These are phyloP conservation scores for Omphaloscelis lunosa DNA, from an alignment of 2,888 invertebrate genomes.

Conservation along the genomic window DNA sequence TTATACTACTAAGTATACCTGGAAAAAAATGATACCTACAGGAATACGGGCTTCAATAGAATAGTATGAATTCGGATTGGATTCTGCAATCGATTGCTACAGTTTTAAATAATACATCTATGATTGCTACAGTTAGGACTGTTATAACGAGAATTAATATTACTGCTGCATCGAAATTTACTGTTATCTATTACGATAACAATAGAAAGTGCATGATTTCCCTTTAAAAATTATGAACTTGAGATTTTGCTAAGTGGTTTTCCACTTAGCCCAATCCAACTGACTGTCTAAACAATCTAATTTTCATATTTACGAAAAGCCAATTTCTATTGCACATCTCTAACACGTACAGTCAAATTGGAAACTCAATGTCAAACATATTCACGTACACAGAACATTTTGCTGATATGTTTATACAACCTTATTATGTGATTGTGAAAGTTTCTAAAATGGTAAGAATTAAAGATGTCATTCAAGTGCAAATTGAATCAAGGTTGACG, in stretches of 20 bases:
- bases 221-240: neutral
- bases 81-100: no score
- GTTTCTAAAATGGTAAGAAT: slow-evolving; percentile 43
- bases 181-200: neutral
- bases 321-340: slow-evolving; percentile 43
- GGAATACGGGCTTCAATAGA: no score
- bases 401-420: slow-evolving; percentile 37
- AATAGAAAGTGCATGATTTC: neutral
- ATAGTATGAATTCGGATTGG: no score
- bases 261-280: neutral
- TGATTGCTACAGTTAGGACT: no score
- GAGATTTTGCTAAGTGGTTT: neutral
- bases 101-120: no score
- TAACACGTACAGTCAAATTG: slow-evolving; percentile 37
- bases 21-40: no score
- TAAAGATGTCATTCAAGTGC: slow-evolving; percentile 39
- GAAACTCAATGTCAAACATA: slow-evolving; percentile 67
- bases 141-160: no score
- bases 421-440: slow-evolving; percentile 64
- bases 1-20: no score
- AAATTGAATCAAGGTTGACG: slow-evolving; percentile 53
- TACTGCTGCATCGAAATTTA: no score
- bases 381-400: slow-evolving; percentile 37
- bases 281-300: neutral
- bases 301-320: slow-evolving; percentile 29